Conservation (phyloP, 2,113 vertebrate genomes). For the Corydoras sp. region DNA sequence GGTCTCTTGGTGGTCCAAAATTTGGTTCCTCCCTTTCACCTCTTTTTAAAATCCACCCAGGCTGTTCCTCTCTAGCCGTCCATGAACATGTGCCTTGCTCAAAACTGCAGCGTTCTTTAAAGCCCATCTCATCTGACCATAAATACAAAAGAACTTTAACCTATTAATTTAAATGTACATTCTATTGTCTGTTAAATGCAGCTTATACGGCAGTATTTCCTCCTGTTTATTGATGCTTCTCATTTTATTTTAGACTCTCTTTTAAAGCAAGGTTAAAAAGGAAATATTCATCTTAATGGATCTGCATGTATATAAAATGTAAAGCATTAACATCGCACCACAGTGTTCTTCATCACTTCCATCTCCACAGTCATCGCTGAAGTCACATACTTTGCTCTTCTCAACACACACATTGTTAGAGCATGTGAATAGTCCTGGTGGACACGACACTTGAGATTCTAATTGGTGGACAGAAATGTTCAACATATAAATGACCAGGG, state of each 20-base stretch:
- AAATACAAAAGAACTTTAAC: slow-evolving; percentile 5
- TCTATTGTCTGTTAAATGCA: too few species aligned
- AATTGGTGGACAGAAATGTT: slow-evolving; percentile 6
- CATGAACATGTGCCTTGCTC: slow-evolving; percentile 64
- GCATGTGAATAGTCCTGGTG: slow-evolving; percentile 54
- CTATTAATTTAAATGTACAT: neutral
- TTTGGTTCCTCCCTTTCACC: slow-evolving; percentile 52
- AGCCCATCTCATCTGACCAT: slow-evolving; percentile 48
- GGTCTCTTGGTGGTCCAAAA: slow-evolving; percentile 59
- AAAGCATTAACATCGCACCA: slow-evolving; percentile 50
- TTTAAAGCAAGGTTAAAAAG: neutral
- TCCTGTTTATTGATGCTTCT: too few species aligned
- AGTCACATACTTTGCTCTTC: slow-evolving; percentile 61
- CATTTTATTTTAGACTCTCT: too few species aligned
- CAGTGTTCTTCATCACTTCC: slow-evolving; percentile 60
- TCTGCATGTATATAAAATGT: neutral
- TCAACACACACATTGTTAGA: slow-evolving; percentile 61
- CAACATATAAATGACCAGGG: neutral
- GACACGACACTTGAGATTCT: slow-evolving; percentile 59
- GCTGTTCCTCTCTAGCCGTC: slow-evolving; percentile 43
- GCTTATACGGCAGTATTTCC: too few species aligned
- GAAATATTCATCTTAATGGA: neutral
- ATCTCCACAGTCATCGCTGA: slow-evolving; percentile 70
- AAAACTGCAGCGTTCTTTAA: slow-evolving; percentile 59
- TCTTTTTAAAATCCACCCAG: slow-evolving; percentile 48